These are phyloP conservation scores for Cosmopolites sordidus DNA, from an alignment of 2,888 invertebrate genomes.

Conservation along the genomic window DNA sequence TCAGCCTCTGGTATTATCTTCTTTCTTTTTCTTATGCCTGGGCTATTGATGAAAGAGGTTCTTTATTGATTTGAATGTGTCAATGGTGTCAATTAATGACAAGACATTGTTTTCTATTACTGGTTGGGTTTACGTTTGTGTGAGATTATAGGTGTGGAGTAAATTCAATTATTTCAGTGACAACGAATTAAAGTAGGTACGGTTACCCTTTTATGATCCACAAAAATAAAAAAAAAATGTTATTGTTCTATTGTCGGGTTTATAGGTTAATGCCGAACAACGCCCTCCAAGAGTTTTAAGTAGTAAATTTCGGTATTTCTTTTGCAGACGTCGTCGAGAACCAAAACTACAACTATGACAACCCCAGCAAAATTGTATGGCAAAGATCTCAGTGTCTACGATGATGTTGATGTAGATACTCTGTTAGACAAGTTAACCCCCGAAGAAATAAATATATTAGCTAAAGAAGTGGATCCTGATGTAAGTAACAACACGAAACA, in stretches of 20 bases:
- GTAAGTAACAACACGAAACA: constrained; percentile 62
- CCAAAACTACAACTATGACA: constrained; percentile 85
- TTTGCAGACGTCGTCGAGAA: constrained; percentile 82
- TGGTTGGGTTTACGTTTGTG: constrained; percentile 30
- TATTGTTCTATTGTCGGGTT: constrained; percentile 27
- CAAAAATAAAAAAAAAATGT: constrained; percentile 10
- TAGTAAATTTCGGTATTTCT: constrained; percentile 19
- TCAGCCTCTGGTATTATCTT: too few relatives aligned
- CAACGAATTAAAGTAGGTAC: constrained; percentile 30
- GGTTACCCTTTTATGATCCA: constrained; percentile 15
- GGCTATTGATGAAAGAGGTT: not conserved
- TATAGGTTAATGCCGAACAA: constrained; percentile 26
- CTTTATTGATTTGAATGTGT: constrained; percentile 8
- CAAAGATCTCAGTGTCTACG: constrained; percentile 84
- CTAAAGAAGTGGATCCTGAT: constrained; percentile 99
- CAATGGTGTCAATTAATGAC: constrained; percentile 1
- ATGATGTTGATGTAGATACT: constrained; percentile 95
- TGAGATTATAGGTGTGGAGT: constrained; percentile 37
- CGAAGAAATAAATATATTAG: constrained; percentile 94
- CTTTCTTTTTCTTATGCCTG: not conserved
- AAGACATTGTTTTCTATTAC: not conserved
- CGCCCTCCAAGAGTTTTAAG: constrained; percentile 21
- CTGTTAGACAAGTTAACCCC: constrained; percentile 87
- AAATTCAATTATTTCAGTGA: constrained; percentile 27
- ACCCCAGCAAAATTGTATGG: constrained; percentile 87